Evolutionary conservation across 2,888 invertebrate genomes (phyloP).

Genomic region (Microctonus aethiopoides): DNA sequence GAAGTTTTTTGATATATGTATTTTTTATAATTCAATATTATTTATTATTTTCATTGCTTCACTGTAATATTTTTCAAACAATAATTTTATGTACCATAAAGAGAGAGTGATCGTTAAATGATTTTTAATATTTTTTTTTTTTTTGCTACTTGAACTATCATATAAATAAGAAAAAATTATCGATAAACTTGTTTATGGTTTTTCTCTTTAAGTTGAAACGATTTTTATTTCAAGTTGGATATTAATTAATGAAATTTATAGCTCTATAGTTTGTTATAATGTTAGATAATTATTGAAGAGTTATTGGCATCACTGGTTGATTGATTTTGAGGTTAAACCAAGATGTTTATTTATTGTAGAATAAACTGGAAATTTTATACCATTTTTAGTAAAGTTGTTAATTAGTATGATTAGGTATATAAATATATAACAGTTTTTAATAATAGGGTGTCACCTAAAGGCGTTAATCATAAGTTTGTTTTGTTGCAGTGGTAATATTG

Average conservation of each 20-base stretch:
- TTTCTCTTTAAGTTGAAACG: too few relatives aligned
- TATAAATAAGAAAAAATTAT: neutral
- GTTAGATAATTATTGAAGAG: too few relatives aligned
- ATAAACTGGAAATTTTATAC: slow-evolving; percentile 12
- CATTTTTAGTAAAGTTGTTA: neutral
- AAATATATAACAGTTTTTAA: neutral
- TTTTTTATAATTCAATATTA: neutral
- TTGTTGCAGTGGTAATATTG: neutral
- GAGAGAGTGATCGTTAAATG: neutral
- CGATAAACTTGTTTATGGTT: neutral
- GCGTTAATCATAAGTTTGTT: slow-evolving; percentile 24
- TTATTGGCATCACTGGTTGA: too few relatives aligned
- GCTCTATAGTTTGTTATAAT: too few relatives aligned
- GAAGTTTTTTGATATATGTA: neutral
- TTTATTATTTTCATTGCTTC: neutral
- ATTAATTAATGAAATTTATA: too few relatives aligned
- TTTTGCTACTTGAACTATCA: neutral
- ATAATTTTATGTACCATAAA: neutral
- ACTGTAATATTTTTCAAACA: neutral
- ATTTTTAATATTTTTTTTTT: neutral
- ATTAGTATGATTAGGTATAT: neutral
- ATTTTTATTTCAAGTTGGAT: neutral
- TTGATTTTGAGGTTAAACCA: too few relatives aligned
- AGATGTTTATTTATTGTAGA: neutral
- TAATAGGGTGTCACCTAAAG: neutral